Evolutionary conservation across 2,797 vertebrate genomes (phyloP).

Genomic region (Neopelma chrysocephalum): DNA sequence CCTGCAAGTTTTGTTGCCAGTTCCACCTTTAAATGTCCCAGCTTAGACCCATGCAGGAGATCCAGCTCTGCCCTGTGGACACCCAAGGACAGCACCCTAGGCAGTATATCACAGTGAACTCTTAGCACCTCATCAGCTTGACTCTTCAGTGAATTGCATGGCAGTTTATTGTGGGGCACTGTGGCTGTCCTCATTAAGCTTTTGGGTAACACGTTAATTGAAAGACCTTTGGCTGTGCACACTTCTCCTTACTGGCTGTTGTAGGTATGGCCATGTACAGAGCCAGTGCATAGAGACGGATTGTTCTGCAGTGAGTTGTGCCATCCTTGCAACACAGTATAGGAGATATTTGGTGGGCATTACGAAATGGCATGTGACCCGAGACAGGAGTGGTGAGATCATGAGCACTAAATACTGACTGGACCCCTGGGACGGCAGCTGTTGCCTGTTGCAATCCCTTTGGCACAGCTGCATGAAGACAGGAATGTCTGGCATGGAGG

Average conservation of each 20-base stretch:
- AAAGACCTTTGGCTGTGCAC: not conserved
- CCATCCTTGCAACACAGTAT: not conserved
- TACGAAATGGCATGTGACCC: not conserved
- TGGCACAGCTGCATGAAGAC: conserved; percentile 62
- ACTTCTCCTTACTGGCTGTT: not conserved
- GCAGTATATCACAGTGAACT: not conserved
- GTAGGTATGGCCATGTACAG: not conserved
- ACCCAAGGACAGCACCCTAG: not conserved
- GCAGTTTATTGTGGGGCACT: not conserved
- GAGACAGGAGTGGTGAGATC: not conserved
- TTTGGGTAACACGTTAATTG: not conserved
- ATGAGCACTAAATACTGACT: not conserved
- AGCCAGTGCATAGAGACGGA: accelerated
- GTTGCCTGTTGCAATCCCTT: conserved; percentile 35
- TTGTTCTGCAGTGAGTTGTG: not conserved
- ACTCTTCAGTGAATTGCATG: not conserved
- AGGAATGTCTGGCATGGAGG: conserved; percentile 48
- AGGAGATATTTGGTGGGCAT: not conserved
- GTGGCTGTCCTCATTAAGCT: not conserved
- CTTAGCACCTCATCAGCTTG: not conserved
- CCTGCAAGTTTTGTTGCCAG: not conserved
- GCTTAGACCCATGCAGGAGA: not conserved
- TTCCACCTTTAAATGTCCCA: not conserved
- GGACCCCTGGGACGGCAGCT: not conserved
- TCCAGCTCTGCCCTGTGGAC: not conserved